Evolutionary conservation across 30 jellyfish, hydroid and myxozoan species (phyloP).

Genomic region (Pseudorhiza aurosa): DNA sequence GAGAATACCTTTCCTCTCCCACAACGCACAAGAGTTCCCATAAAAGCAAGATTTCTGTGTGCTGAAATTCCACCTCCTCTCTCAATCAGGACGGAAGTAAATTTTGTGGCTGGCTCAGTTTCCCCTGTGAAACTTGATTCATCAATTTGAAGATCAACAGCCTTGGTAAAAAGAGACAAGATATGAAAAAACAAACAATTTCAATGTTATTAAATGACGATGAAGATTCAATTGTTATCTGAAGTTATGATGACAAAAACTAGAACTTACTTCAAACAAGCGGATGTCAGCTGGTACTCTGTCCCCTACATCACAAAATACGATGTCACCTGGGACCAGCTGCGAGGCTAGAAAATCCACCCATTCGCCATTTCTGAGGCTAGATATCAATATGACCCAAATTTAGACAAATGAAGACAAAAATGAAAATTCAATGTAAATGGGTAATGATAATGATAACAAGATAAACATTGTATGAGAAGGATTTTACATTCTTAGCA

Average conservation of each 20-base stretch:
- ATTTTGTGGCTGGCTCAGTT: slow-evolving; percentile 81
- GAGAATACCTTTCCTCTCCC: slow-evolving; percentile 97
- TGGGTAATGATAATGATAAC: background rate
- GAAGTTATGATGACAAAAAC: no score
- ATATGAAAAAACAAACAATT: no score
- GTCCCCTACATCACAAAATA: slow-evolving; percentile 79
- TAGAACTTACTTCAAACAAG: slow-evolving; percentile 79
- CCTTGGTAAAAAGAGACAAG: slow-evolving; percentile 52
- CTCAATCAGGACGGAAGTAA: slow-evolving; percentile 4
- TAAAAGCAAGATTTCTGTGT: slow-evolving; percentile 68
- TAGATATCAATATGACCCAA: background rate
- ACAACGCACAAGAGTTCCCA: slow-evolving; percentile 93
- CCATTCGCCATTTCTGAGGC: slow-evolving; percentile 89
- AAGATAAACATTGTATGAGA: background rate
- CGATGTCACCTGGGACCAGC: slow-evolving; percentile 95
- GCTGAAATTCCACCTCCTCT: slow-evolving; percentile 47
- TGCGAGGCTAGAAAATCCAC: slow-evolving; percentile 74
- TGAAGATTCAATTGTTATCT: no score
- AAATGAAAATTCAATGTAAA: background rate
- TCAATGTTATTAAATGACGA: no score
- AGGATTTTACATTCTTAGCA: no score
- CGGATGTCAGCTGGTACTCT: slow-evolving; percentile 95
- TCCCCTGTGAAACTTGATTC: slow-evolving; percentile 99
- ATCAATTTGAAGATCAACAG: slow-evolving; percentile 73
- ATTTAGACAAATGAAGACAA: background rate